Percentiles rank a stretch among this genome's conserved stretches.
Conservation (phyloP, 92 coral and sea anemone species). For the Bergia sp. region DNA sequence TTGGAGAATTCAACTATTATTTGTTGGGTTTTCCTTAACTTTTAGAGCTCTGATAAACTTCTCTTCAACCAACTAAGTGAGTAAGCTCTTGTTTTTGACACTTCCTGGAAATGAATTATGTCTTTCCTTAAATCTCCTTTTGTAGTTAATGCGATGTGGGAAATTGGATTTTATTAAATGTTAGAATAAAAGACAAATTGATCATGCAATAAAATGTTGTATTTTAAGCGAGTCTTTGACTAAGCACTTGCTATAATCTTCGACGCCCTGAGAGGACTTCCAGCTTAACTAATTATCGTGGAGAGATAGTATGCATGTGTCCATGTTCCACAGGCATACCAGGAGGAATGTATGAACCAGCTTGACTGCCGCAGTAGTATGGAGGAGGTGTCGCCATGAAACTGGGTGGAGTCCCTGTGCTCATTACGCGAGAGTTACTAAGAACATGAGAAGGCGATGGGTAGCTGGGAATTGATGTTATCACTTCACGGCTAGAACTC, state of each 20-base stretch:
- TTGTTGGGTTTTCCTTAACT: neutral
- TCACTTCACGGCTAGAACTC: conserved; percentile 95
- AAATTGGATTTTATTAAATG: neutral
- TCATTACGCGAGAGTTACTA: conserved; percentile 78
- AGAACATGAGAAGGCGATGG: conserved; percentile 84
- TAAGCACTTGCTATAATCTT: neutral
- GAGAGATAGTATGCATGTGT: conserved; percentile 86
- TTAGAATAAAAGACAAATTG: neutral
- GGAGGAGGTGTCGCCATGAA: conserved; percentile 95
- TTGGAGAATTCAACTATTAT: neutral
- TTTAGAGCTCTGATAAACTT: neutral
- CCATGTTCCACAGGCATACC: conserved; percentile 82
- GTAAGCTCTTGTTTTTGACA: neutral
- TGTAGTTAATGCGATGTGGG: neutral
- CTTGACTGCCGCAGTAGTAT: conserved; percentile 88
- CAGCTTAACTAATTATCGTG: conserved; percentile 61
- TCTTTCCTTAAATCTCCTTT: neutral
- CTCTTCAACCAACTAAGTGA: neutral
- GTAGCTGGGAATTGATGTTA: conserved; percentile 80
- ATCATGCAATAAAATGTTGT: conserved; percentile 12
- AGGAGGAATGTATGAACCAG: conserved; percentile 88
- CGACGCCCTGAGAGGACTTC: neutral
- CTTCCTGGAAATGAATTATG: neutral
- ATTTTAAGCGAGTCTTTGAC: conserved; percentile 6
- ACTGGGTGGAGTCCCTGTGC: conserved; percentile 80